Evolutionary conservation across 1,140 invertebrate genomes (phyloP), one percentile per base, ranked within the genome.

Genomic region (Centruroides sculpturatus): DNA sequence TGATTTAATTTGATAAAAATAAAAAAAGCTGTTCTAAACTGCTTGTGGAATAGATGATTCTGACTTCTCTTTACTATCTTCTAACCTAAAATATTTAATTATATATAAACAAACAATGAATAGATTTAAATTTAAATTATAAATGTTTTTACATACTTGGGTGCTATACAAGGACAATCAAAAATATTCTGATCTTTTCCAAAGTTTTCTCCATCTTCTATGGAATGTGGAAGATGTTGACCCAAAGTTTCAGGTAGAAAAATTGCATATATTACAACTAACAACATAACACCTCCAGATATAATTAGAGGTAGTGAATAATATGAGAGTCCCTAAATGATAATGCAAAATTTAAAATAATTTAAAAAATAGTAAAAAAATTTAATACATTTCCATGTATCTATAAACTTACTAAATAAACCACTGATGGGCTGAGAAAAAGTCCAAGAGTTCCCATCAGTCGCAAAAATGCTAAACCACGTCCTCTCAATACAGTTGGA

Each of bases 391-490:
- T 56, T 11, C 13, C 11, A 8, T 35, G 12, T 56, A 41, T 12
- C 35, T 41, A 23, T 23, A 23, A 23, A 76, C 76, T 74, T 54
- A 79, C 77, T 65, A 81, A 67, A 57, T 77, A 74, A 36, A 81
- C 64, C 12, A 65, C 59, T 9, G 64, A 62, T 35, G 64, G 64
- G 35, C 60, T 72, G 50, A 83, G 77, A 67, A 82, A 81, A 13
- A 81, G 77, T n/a, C 79, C 68, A 11, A 72, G 56, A 11, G 74
- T 71, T 5, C 78, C 77, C 51, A 81, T 73, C 35, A 73, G 69
- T 69, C 79, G 80, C 11, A 79, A 78, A 51, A 68, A 58, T 35
- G 65, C 67, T 56, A 71, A 54, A 49, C 70, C 70, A 50, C 70
- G 65, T 47, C 68, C 69, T 47, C 70, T 57, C 4, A 71, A 59